Evolutionary conservation across 2,797 vertebrate species (phyloP).

Genomic region (Kryptolebias ocellatus): DNA sequence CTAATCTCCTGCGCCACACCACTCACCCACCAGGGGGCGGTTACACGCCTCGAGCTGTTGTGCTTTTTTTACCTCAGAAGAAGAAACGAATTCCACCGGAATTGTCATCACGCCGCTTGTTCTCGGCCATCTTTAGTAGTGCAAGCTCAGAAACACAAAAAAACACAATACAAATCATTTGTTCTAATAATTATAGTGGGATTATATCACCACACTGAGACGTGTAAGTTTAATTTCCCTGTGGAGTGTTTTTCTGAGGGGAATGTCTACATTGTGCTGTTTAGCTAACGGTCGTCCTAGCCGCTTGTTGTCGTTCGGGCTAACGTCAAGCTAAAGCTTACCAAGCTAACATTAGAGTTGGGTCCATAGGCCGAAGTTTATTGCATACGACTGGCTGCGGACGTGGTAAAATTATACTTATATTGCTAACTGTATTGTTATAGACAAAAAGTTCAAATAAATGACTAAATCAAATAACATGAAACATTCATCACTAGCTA

Average conservation of each 20-base stretch:
- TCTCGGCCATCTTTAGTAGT: constrained; percentile 74
- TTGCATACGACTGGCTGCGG: neutral
- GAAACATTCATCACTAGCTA: neutral
- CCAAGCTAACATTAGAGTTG: constrained; percentile 12
- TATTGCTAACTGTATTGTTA: fast-evolving
- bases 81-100: constrained; percentile 42
- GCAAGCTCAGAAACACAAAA: constrained; percentile 54
- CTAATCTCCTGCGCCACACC: neutral
- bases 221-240: constrained; percentile 66
- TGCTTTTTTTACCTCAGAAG: neutral
- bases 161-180: constrained; percentile 52
- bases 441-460: fast-evolving
- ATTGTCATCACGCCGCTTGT: constrained; percentile 48
- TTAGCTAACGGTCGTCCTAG: neutral
- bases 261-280: neutral
- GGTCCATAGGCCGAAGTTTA: constrained; percentile 23
- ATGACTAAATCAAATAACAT: fast-evolving
- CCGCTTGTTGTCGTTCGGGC: constrained; percentile 61
- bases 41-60: neutral
- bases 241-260: neutral
- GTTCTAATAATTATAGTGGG: constrained; percentile 32
- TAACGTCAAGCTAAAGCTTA: constrained; percentile 31
- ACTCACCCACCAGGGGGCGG: neutral
- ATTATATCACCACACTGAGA: constrained; percentile 26
- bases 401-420: fast-evolving